phyloP scores from a whole-genome alignment of 2,888 invertebrate genomes.

The Drosophila nigritarsus region DNA sequence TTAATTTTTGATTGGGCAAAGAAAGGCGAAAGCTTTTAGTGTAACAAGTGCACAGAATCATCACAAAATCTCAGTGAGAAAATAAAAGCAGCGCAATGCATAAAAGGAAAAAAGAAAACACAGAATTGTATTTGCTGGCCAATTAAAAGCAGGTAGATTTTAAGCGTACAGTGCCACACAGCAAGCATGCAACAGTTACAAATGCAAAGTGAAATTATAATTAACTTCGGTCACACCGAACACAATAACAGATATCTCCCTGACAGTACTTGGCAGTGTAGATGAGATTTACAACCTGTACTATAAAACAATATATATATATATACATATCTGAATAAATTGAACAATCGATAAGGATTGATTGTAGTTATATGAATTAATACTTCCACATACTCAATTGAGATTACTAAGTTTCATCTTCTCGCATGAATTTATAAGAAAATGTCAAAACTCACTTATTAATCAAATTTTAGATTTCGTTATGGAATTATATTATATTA shows the following conservation, averaged over 20 bases:
- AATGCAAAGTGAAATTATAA: not conserved
- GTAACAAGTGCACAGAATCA: slow-evolving; percentile 35
- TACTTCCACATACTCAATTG: not conserved
- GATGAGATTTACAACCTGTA: not conserved
- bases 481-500: not conserved
- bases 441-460: not conserved
- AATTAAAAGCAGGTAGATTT: slow-evolving; percentile 26
- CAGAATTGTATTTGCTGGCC: slow-evolving; percentile 24
- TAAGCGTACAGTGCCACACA: slow-evolving; percentile 33
- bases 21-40: slow-evolving; percentile 15
- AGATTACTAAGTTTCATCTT: not conserved
- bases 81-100: slow-evolving; percentile 1
- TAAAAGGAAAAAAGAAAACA: not conserved
- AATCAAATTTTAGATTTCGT: not conserved
- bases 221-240: slow-evolving; percentile 8
- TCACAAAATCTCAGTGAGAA: slow-evolving; percentile 25
- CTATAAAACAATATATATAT: not conserved
- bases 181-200: slow-evolving; percentile 48
- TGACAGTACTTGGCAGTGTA: not conserved
- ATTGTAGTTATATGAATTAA: not conserved
- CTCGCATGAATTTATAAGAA: no score
- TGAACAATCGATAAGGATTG: not conserved
- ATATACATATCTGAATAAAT: not conserved
- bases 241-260: not conserved
- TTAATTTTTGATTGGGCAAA: slow-evolving; percentile 27